Evolutionary conservation across 2,797 vertebrate genomes (phyloP), one percentile per base, ranked within the genome.

Genomic region (Sebastes glaucus): DNA sequence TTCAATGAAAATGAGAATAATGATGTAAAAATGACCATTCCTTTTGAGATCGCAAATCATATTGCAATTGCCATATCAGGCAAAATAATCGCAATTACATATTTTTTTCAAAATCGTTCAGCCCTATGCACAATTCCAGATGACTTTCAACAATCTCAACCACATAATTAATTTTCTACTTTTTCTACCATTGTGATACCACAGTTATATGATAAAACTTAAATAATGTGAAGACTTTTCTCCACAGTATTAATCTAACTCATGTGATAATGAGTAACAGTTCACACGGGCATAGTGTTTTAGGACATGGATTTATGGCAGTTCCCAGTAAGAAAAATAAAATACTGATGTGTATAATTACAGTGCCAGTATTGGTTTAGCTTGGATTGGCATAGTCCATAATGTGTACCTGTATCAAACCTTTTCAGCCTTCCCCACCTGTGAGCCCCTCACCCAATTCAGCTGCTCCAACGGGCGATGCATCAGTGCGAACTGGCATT

Each of bases 391-490:
- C 1, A 14, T 35, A 55, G 6, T 22, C 11, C 38, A 30, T 83
- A 6, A 83, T 53, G 27, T 74, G 33, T 66, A 60, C 55, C 46
- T 81, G 16, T 64, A 10, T 63, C 22, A 55, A 80, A 53, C 71
- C 28, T 90, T 91, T 80, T 61, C 95, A 99, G 99, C 96, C 59
- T 97, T 99, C 74, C 97, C 98, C 74, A 99, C 98, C 0, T 99
- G 98, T 87, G 97, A 99, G 65, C 96, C 96, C 11, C 91, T 97
- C 60, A 97, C 95, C 77, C 97, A 99, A 70, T 99, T 99, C 94
- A 96, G 97, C 93, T 99, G 99, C 83, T 96, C 94, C 91, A 99
- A 96, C 64, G 97, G 97, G 65, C 96, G 97, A 76, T 99, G 99
- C 88, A 96, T 99, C 93, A 99, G 95, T 84, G 95, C 90, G 82